Percentiles rank a stretch among this genome's conserved stretches.
phyloP scores from a whole-genome alignment of 2,797 vertebrate genomes.

The Pelobates cultripes region DNA sequence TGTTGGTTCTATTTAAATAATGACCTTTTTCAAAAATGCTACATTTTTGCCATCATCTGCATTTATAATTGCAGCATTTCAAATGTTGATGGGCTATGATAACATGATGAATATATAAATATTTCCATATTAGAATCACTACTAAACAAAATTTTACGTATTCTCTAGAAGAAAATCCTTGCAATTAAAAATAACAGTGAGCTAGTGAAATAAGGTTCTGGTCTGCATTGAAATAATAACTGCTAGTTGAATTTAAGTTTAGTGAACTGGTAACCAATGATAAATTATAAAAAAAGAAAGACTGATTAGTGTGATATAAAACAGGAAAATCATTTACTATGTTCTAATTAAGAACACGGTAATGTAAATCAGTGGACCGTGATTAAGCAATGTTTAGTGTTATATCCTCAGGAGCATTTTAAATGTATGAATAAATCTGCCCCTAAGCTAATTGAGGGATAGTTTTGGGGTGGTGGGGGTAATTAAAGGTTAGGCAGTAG shows the following conservation, averaged over 20 bases:
- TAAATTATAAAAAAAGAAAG: conserved; percentile 5
- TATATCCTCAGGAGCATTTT: conserved; percentile 70
- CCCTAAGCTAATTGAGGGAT: conserved; percentile 63
- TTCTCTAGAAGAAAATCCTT: background rate
- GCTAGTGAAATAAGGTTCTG: background rate
- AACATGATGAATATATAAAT: too few species aligned
- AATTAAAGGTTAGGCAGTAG: conserved; percentile 68
- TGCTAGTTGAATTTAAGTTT: background rate
- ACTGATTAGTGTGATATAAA: conserved; percentile 51
- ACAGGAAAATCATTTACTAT: conserved; percentile 68
- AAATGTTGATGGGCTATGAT: too few species aligned
- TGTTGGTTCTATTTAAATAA: too few species aligned
- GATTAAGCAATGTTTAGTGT: conserved; percentile 67
- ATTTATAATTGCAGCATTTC: too few species aligned
- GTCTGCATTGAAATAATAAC: background rate
- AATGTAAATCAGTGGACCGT: conserved; percentile 68
- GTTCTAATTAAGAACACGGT: conserved; percentile 70
- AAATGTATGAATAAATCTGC: conserved; percentile 68
- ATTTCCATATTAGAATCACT: too few species aligned
- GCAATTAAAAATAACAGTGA: background rate
- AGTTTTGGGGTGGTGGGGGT: conserved; percentile 67
- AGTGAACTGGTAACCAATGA: background rate
- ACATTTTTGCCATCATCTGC: too few species aligned
- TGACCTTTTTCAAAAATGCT: too few species aligned
- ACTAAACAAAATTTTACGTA: too few species aligned